A percentile compares a stretch with the other conserved stretches of the same genome.
Conservation (phyloP, 2,888 invertebrate species). For the Pycnomerus fuliginosus region DNA sequence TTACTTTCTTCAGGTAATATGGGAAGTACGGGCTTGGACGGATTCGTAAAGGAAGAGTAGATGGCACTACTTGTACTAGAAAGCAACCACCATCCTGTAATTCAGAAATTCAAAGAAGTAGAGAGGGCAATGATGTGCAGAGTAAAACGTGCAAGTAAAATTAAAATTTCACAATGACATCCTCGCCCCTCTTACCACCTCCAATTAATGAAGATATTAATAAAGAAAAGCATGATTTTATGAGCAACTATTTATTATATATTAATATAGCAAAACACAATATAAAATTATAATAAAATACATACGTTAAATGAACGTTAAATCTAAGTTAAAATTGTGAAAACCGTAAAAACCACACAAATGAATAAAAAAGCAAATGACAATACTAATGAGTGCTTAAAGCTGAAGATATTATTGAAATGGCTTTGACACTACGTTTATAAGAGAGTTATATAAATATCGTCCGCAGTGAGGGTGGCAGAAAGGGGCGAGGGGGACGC, state of each 20-base stretch:
- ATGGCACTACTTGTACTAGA: slow-evolving; percentile 40
- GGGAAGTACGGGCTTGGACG: slow-evolving; percentile 27
- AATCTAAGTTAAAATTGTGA: too few relatives aligned
- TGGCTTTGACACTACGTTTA: slow-evolving; percentile 34
- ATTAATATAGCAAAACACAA: too few relatives aligned
- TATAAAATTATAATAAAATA: slow-evolving; percentile 4
- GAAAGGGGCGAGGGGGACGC: slow-evolving; percentile 50
- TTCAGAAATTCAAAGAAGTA: too few relatives aligned
- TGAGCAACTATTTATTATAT: too few relatives aligned
- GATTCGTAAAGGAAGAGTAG: slow-evolving; percentile 9
- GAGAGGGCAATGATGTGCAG: too few relatives aligned
- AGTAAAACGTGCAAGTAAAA: slow-evolving; percentile 5
- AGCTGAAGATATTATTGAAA: slow-evolving; percentile 21
- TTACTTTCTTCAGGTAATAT: slow-evolving; percentile 37
- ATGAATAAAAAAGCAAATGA: slow-evolving; percentile 6
- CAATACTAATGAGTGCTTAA: slow-evolving; percentile 6
- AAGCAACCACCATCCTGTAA: slow-evolving; percentile 50
- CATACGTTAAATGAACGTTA: too few relatives aligned
- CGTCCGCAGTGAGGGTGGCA: slow-evolving; percentile 52
- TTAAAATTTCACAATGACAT: slow-evolving; percentile 1
- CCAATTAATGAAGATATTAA: slow-evolving; percentile 21
- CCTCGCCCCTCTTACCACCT: slow-evolving; percentile 46
- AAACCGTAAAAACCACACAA: too few relatives aligned
- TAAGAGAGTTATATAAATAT: slow-evolving; percentile 44
- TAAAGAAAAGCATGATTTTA: slow-evolving; percentile 14